Evolutionary conservation across 2,113 vertebrate genomes (phyloP), one percentile per base, ranked within the genome.

Genomic region (Morone chrysops): DNA sequence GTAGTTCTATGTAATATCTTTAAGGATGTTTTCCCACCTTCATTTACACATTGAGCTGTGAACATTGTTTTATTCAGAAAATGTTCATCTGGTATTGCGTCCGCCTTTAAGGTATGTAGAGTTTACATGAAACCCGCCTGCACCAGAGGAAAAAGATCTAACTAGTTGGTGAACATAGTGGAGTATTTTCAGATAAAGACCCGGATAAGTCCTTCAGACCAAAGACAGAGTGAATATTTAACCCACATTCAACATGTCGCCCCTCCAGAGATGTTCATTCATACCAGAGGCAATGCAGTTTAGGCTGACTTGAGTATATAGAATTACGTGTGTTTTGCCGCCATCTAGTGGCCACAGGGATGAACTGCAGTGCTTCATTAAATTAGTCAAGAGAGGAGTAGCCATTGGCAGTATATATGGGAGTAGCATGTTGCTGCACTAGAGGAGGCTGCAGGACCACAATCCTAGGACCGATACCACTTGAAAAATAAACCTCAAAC

Each of bases 41-140:
- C 2, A 20, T 40, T 47, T 56, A 40, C 10, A 10, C 68, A 36
- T 31, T 31, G 5, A 38, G 1, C 40, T 47, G 3, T 17, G 9
- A 31, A 22, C 16, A 0, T 41, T 5, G n/a, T 61, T 61, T 80
- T 76, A 77, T 89, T 80, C 62, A 63, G 40, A 84, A 77, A 69
- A 17, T 18, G 4, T 1, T 20, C 1, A 38, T 5, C 43, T 59
- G 60, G n/a, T n/a, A n/a, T n/a, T n/a, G 2, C 5, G 3, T 71
- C 2, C 47, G 2, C 5, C 16, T 71, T 56, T 10, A 47, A 12
- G 1, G 31, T 31, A 31, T 31, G 31, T 31, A 31, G 31, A 31
- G 18, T 16, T 20, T 40, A 38, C 8, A 2, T 18, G 71, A 43
- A 13, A 18, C n/a, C 9, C 16, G 51, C 10, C 11, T 11, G 45